A percentile compares a stretch with the other conserved stretches of the same genome.
Evolutionary conservation across 2,888 invertebrate species (phyloP).

Genomic region (Heliconius ismenius): DNA sequence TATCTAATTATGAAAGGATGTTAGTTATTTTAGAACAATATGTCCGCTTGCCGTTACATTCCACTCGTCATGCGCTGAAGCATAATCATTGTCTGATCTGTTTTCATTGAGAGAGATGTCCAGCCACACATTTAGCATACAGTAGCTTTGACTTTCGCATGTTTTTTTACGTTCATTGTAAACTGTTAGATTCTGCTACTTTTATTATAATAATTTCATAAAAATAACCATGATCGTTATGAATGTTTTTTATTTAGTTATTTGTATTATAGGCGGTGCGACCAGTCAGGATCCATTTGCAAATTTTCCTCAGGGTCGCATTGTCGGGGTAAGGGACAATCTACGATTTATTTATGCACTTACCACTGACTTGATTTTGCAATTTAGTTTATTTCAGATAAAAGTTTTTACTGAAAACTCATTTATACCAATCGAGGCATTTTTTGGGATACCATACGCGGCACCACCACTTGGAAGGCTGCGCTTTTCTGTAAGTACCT

Average conservation of each 20-base stretch:
- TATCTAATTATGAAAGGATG: constrained; percentile 51
- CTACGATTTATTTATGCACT: not conserved
- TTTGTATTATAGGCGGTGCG: constrained; percentile 46
- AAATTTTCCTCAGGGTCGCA: constrained; percentile 80
- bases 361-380: not conserved
- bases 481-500: constrained; percentile 85
- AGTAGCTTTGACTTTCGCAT: constrained; percentile 53
- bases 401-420: constrained; percentile 85
- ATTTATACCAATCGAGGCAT: constrained; percentile 84
- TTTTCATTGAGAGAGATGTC: constrained; percentile 66
- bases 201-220: not conserved
- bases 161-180: constrained; percentile 31
- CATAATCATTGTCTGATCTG: constrained; percentile 72
- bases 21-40: constrained; percentile 72
- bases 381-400: constrained; percentile 71
- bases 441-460: constrained; percentile 91
- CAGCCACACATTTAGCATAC: constrained; percentile 40
- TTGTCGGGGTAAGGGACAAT: constrained; percentile 81
- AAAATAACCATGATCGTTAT: not conserved
- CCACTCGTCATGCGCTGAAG: constrained; percentile 70
- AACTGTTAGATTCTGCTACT: not conserved
- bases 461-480: constrained; percentile 87
- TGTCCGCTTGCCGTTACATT: constrained; percentile 62
- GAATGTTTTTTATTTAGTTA: not conserved
- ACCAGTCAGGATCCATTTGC: constrained; percentile 76